A percentile compares a stretch with the other conserved stretches of the same genome.
Evolutionary conservation across 1,140 invertebrate genomes (phyloP).

Genomic region (Platyscapa corneri): DNA sequence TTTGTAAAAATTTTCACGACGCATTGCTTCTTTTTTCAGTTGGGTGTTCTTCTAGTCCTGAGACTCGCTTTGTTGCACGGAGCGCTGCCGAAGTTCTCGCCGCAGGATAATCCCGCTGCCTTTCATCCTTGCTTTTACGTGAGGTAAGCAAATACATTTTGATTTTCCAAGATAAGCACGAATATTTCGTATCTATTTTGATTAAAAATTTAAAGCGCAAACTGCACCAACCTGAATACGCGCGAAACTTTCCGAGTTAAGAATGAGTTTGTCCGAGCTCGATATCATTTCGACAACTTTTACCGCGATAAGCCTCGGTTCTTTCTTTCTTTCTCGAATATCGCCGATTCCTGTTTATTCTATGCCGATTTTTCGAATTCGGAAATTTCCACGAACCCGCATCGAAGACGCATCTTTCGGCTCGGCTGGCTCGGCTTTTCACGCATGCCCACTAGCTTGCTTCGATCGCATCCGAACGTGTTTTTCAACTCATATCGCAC

Average conservation of each 20-base stretch:
- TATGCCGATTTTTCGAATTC: background rate
- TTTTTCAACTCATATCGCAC: conserved; percentile 33
- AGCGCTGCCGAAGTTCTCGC: conserved; percentile 85
- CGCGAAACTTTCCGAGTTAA: background rate
- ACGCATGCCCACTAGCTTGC: background rate
- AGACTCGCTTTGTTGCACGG: conserved; percentile 84
- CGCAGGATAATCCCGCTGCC: conserved; percentile 89
- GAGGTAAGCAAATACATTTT: conserved; percentile 76
- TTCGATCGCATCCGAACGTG: background rate
- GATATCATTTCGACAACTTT: conserved; percentile 13
- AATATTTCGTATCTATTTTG: conserved; percentile 12
- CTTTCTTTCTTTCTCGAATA: background rate
- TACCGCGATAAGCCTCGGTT: background rate
- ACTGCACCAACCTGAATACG: background rate
- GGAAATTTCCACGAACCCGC: background rate
- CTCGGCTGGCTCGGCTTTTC: background rate
- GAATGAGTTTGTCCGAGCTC: background rate
- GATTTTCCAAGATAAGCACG: conserved; percentile 26
- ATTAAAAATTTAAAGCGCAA: conserved; percentile 19
- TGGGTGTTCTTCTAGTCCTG: conserved; percentile 77
- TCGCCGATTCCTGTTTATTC: background rate
- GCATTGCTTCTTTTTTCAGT: conserved; percentile 68
- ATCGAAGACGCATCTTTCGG: background rate
- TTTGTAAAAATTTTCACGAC: background rate
- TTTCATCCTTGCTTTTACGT: conserved; percentile 83